These are phyloP conservation scores for Pardalotus punctatus DNA, from an alignment of 2,113 vertebrate species.

Conservation along the genomic window DNA sequence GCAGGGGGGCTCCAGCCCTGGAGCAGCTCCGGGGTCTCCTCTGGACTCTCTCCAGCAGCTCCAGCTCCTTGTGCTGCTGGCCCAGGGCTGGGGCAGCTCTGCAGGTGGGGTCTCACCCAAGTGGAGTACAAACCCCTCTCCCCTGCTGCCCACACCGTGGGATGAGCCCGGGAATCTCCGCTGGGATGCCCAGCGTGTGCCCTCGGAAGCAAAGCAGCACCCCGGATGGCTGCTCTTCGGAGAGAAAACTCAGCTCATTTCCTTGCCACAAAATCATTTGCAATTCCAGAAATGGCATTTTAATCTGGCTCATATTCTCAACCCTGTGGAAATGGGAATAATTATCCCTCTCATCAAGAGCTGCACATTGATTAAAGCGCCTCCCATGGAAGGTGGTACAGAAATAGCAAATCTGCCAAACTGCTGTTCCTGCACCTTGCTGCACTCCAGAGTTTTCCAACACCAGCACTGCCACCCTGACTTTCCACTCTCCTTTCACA, in stretches of 20 bases:
- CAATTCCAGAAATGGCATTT: background rate
- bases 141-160: fast-evolving
- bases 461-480: background rate
- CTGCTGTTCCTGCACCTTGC: background rate
- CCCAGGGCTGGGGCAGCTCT: background rate
- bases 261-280: background rate
- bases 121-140: fast-evolving
- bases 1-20: background rate
- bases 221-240: fast-evolving
- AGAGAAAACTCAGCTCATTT: background rate
- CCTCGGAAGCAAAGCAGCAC: background rate
- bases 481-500: background rate
- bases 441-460: background rate
- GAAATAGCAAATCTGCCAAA: background rate
- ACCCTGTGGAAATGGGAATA: background rate
- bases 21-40: fast-evolving
- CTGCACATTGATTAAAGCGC: background rate
- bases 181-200: background rate
- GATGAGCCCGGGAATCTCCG: background rate
- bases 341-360: background rate
- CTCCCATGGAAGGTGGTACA: background rate
- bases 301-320: background rate
- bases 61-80: background rate
- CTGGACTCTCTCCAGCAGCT: background rate
- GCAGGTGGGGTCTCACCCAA: background rate